Base-by-base conservation (phyloP, 2,113 vertebrate genomes). In the Tiliqua scincoides region DNA sequence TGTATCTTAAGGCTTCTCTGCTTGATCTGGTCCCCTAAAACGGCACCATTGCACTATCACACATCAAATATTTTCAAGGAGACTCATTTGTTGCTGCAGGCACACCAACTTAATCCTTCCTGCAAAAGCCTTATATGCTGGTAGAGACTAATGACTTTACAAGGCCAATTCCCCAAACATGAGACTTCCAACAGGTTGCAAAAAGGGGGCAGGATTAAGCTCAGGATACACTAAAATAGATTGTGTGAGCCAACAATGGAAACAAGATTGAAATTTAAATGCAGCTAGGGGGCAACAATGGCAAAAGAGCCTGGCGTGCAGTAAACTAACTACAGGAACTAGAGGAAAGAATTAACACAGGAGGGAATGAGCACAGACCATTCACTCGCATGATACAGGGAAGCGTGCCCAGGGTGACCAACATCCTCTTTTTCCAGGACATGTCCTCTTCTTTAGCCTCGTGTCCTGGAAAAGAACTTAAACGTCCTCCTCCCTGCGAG, bases 161-260 rank as follows among this genome's bases (percentile, higher is more conserved):
- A 15, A n/a, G 25, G 30, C 23, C 83, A 79, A n/a, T 1, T 32
- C 18, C 77, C 72, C 68, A 35, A 82, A 82, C 67, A 3, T n/a
- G 17, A 54, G 57, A 1, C 37, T 12, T 62, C 70, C 76, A 2
- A 20, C 1, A 30, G 35, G 76, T 3, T 70, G 4, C 63, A 1
- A 15, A 4, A 15, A 11, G 32, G 12, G 17, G 48, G 30, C 11
- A 62, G 40, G 77, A 82, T 72, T 35, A 78, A 84, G 85, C 3
- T 6, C 57, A 84, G 75, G 18, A 37, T 27, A 54, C 63, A 76
- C 68, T 18, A 43, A 72, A 72, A 78, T 78, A 87, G 54, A 83
- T 7, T 11, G 10, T 30, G 8, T 20, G 20, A 70, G 32, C 32
- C 81, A 83, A 83, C 68, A 61, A 73, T 40, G 65, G 48, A 82